Base-by-base conservation (phyloP, 1,140 invertebrate genomes). In the Philaenus spumarius region DNA sequence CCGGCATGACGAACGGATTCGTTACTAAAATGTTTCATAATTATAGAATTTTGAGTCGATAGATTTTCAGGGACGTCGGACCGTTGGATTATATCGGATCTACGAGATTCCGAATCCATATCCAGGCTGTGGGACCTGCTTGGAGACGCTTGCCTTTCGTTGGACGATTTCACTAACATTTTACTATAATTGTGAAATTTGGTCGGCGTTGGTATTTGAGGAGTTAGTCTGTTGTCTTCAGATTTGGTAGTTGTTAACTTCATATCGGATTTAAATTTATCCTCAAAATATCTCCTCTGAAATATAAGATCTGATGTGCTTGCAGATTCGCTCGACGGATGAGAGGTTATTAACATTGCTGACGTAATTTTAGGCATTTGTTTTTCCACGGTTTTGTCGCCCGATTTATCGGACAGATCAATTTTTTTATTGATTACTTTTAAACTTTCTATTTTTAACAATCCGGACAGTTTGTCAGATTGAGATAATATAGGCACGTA, bases 361-460 rank as follows among this genome's bases (percentile, higher is more conserved):
- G 26, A 30, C 3, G 26, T 30, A 30, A 30, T 30, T 9, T 30
- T 19, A 24, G 22, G 26, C 14, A 50, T 30, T 50, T 24, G 24
- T 50, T 50, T 50, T 7, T 20, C 6, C 2, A 14, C 7, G 15
- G 23, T 26, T 30, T 50, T 50, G 30, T 50, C 47, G 30, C 26
- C 9, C 9, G 26, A 9, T 30, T 30, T 30, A 15, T 50, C 47
- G 4, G n/a, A 15, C 30, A 26, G 14, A 2, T 50, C 47, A 11
- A 50, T 30, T 23, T 50, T 50, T 34, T 30, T 23, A 30, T 43
- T 43, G 2, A 60, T 42, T 6, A 60, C 53, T 50, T 58, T 47
- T 15, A 58, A 50, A 14, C 55, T 45, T 20, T 60, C 59, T 40
- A 60, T 37, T 55, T 60, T 60, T 14, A 60, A 40, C 6, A 60